Base-by-base conservation (phyloP, 1,140 invertebrate species). In the Lepidurus packardi region DNA sequence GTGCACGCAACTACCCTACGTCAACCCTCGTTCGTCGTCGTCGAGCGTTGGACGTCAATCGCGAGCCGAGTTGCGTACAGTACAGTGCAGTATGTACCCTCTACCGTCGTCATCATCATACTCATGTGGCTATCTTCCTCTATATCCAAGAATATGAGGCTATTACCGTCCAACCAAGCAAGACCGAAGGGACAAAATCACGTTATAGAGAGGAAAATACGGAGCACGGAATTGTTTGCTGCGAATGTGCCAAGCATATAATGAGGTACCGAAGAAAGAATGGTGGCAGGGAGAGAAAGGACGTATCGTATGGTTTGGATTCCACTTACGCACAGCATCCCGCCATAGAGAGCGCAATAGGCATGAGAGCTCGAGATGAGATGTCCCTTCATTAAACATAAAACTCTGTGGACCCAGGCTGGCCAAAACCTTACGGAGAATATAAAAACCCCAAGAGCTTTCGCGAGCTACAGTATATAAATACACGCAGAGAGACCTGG, bases 241-340 rank as follows among this genome's bases (percentile, higher is more conserved):
- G n/a, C 47, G 47, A 53, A 53, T 53, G 21, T 53, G 47, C 47
- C 47, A 53, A 53, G 47, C 47, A 53, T 53, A 53, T 53, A 53
- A 53, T 53, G 47, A 53, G n/a, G 47, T n/a, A 53, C 47, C 47
- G 47, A 53, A n/a, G 47, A 53, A 11, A 53, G 10, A 53, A 53
- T 53, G 47, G 47, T 53, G 47, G 47, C n/a, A 53, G 47, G 47
- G 47, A 53, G 47, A 6, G 4, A 53, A 53, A 53, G n/a, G n/a
- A n/a, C n/a, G n/a, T n/a, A n/a, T n/a, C n/a, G n/a, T n/a, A n/a
- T n/a, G n/a, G n/a, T n/a, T n/a, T n/a, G n/a, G n/a, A n/a, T n/a
- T n/a, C n/a, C n/a, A n/a, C n/a, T n/a, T n/a, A n/a, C n/a, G n/a
- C n/a, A n/a, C n/a, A n/a, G n/a, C n/a, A n/a, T n/a, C n/a, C n/a